phyloP scores from a whole-genome alignment of 2,888 invertebrate species.

The Eledone cirrhosa region DNA sequence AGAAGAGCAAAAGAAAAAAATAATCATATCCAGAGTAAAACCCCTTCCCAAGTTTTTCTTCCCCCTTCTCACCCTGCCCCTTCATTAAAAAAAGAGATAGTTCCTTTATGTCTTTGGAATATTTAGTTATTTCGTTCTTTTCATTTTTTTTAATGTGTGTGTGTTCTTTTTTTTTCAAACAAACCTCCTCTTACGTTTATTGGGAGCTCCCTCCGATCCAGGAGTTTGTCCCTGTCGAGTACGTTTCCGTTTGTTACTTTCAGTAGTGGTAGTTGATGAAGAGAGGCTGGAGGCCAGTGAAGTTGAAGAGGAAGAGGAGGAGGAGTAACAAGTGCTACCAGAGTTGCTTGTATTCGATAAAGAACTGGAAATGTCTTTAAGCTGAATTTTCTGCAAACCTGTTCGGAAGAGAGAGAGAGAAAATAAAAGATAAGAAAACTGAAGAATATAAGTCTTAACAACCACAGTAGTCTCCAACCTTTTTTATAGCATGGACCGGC shows the following conservation, averaged over 20 bases:
- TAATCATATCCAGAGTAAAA: no score
- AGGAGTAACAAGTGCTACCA: not conserved
- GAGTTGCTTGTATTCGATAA: conserved; percentile 23
- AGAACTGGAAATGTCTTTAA: conserved; percentile 23
- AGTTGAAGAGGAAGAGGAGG: not conserved
- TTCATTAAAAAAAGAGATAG: not conserved
- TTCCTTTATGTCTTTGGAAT: not conserved
- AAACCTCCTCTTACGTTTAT: conserved; percentile 49
- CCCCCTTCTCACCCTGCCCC: no score
- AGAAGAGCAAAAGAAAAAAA: no score
- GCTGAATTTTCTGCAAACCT: conserved; percentile 20
- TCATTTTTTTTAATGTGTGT: not conserved
- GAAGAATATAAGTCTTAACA: no score
- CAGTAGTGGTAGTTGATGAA: conserved; percentile 43
- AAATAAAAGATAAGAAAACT: not conserved
- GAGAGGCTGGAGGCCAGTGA: conserved; percentile 4
- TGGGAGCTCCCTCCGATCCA: conserved; percentile 47
- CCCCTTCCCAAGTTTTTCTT: no score
- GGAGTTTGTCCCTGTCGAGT: conserved; percentile 47
- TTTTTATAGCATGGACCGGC: no score
- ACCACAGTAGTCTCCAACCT: not conserved
- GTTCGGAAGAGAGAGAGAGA: not conserved
- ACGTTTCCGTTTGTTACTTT: conserved; percentile 56
- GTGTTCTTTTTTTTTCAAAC: not conserved
- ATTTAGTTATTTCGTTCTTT: not conserved